Evolutionary conservation across 2,797 vertebrate genomes (phyloP).

Genomic region (Chaetophractus vellerosus): DNA sequence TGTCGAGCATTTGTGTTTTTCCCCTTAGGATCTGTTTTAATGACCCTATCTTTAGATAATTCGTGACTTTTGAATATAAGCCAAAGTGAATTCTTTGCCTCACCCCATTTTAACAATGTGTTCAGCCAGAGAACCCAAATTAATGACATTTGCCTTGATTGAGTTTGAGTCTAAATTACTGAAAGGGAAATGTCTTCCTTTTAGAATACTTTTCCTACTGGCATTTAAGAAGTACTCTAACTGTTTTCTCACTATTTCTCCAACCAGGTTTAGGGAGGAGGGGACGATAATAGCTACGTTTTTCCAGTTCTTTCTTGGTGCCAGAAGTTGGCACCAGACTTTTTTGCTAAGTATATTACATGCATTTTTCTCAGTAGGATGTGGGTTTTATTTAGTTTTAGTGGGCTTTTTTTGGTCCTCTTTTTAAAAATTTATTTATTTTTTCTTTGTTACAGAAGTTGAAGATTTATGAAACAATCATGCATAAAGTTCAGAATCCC

Average conservation of each 20-base stretch:
- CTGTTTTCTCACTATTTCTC: not conserved
- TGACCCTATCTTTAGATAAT: slow-evolving; percentile 74
- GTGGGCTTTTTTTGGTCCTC: no score
- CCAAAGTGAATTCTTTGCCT: slow-evolving; percentile 65
- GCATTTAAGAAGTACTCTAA: not conserved
- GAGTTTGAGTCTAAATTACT: slow-evolving; percentile 69
- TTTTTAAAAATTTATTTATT: no score
- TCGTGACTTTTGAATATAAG: slow-evolving; percentile 75
- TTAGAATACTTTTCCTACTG: not conserved
- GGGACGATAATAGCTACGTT: not conserved
- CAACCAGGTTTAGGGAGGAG: not conserved
- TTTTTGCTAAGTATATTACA: slow-evolving; percentile 7
- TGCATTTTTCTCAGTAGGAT: not conserved
- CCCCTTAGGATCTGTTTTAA: slow-evolving; percentile 84
- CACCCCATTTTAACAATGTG: slow-evolving; percentile 65
- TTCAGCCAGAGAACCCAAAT: slow-evolving; percentile 64
- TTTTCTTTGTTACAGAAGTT: no score
- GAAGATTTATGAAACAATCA: no score
- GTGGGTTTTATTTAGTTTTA: slow-evolving; percentile 25
- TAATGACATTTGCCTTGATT: slow-evolving; percentile 78
- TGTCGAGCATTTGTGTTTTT: slow-evolving; percentile 71
- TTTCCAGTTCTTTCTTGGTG: not conserved
- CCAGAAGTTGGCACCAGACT: not conserved
- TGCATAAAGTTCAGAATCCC: no score
- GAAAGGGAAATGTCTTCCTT: slow-evolving; percentile 28